These are phyloP conservation scores for Pocota personata DNA, from an alignment of 2,888 invertebrate genomes.

Conservation along the genomic window DNA sequence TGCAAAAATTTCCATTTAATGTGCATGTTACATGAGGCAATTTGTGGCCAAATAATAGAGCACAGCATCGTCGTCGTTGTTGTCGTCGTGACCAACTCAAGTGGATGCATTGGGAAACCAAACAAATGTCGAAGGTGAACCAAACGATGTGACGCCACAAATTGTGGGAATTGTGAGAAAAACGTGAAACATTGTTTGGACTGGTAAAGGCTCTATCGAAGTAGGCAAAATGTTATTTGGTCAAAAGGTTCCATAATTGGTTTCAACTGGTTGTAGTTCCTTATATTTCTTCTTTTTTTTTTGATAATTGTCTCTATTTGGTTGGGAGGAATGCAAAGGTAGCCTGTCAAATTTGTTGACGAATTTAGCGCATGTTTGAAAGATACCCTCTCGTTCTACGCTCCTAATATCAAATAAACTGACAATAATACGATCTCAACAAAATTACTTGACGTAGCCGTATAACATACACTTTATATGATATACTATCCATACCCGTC, in stretches of 20 bases:
- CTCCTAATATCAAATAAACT: too few relatives aligned
- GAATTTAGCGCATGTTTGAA: too few relatives aligned
- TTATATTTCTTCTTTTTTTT: not conserved
- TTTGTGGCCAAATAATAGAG: slow-evolving; percentile 4
- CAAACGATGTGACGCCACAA: slow-evolving; percentile 12
- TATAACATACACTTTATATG: too few relatives aligned
- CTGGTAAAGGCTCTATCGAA: not conserved
- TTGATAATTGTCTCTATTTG: too few relatives aligned
- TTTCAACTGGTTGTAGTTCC: not conserved
- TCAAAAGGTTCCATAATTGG: not conserved
- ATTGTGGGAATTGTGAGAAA: slow-evolving; percentile 38
- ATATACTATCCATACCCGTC: too few relatives aligned
- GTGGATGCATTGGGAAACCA: slow-evolving; percentile 29
- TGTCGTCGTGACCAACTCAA: slow-evolving; percentile 54
- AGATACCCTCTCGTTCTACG: too few relatives aligned
- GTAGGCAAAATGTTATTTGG: slow-evolving; percentile 16
- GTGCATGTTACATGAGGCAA: slow-evolving; percentile 14
- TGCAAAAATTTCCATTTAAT: slow-evolving; percentile 34
- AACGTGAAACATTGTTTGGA: slow-evolving; percentile 18
- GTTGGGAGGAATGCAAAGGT: too few relatives aligned
- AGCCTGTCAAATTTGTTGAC: too few relatives aligned
- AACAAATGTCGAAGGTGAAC: slow-evolving; percentile 61
- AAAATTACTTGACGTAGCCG: too few relatives aligned
- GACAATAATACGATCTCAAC: too few relatives aligned
- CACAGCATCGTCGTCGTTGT: not conserved